These are phyloP conservation scores for Idaea biselata DNA, from an alignment of 2,888 invertebrate genomes.

Conservation along the genomic window DNA sequence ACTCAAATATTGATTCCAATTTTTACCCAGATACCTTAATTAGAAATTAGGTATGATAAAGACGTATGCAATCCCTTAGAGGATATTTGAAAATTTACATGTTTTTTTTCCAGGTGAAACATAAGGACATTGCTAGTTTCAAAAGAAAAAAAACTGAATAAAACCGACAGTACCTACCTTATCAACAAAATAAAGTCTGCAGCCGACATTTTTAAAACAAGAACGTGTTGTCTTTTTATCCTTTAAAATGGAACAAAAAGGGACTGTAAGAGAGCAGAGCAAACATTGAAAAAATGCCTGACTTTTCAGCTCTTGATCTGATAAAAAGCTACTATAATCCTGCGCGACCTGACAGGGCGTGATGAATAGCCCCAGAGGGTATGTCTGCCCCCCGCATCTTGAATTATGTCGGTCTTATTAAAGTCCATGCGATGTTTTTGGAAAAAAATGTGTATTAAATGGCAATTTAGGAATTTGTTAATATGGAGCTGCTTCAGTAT, in stretches of 20 bases:
- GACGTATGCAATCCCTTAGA: too few species aligned
- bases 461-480: conserved; percentile 18
- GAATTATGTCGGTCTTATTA: conserved; percentile 36
- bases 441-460: conserved; percentile 25
- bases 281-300: conserved; percentile 16
- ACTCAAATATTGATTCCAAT: too few species aligned
- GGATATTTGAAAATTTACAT: too few species aligned
- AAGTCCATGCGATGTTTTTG: conserved; percentile 26
- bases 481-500: not conserved
- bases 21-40: too few species aligned
- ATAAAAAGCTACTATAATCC: conserved; percentile 41
- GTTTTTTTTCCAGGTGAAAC: too few species aligned
- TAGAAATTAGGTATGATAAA: too few species aligned
- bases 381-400: conserved; percentile 28
- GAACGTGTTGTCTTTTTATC: not conserved
- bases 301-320: conserved; percentile 33
- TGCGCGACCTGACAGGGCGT: conserved; percentile 31
- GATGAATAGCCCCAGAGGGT: conserved; percentile 35
- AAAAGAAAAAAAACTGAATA: too few species aligned
- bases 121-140: too few species aligned
- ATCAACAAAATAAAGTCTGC: not conserved
- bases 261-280: conserved; percentile 28
- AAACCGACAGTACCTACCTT: not conserved
- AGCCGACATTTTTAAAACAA: not conserved
- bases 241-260: conserved; percentile 29